phyloP scores from a whole-genome alignment of 2,888 invertebrate genomes.

The Alentia gelatinosa region DNA sequence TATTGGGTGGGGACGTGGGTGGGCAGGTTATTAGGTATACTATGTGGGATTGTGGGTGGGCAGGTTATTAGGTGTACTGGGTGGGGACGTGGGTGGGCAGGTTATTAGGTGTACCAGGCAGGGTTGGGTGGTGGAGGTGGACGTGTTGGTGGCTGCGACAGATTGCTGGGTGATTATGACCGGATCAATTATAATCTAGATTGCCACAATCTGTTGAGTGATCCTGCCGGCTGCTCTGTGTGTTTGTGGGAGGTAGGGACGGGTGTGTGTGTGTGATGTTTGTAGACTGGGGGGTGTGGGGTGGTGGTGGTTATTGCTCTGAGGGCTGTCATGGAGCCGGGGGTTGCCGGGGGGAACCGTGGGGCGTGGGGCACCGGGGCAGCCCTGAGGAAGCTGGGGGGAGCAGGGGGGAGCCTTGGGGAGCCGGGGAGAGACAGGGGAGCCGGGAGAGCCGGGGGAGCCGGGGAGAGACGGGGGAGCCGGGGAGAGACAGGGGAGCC shows the following conservation, averaged over 20 bases:
- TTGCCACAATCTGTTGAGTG: slow-evolving; percentile 43
- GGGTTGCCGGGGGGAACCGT: neutral
- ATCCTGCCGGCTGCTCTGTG: neutral
- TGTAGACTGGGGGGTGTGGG: neutral
- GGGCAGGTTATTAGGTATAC: neutral
- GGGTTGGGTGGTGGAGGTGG: neutral
- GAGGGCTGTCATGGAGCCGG: neutral
- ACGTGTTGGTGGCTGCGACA: neutral
- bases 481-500: neutral
- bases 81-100: too few relatives aligned
- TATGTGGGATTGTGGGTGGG: neutral
- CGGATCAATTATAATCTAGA: slow-evolving; percentile 33
- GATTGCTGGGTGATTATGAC: slow-evolving; percentile 29
- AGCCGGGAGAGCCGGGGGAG: neutral
- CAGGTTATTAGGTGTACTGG: too few relatives aligned
- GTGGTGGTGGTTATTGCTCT: neutral
- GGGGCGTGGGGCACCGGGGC: neutral
- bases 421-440: neutral
- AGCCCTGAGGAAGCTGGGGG: too few relatives aligned
- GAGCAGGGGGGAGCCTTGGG: neutral
- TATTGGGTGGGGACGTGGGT: neutral
- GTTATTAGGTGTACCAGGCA: too few relatives aligned
- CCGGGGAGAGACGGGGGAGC: neutral
- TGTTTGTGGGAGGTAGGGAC: neutral
- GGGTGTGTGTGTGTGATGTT: neutral